These are phyloP conservation scores for Monomorium pharaonis DNA, from an alignment of 1,140 invertebrate genomes.

Conservation along the genomic window DNA sequence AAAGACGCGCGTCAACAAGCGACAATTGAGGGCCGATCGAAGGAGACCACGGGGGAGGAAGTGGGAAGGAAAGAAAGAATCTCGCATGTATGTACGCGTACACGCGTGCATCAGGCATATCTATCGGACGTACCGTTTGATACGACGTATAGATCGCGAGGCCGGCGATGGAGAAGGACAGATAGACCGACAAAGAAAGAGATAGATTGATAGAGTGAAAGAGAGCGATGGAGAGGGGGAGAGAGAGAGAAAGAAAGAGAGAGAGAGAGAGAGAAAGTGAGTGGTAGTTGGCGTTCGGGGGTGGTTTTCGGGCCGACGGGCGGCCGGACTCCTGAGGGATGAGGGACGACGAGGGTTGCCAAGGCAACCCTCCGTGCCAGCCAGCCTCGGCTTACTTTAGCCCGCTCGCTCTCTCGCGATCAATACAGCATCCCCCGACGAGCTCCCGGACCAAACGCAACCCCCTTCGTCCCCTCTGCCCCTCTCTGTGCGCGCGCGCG, in stretches of 20 bases:
- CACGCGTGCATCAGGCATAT: slow-evolving; percentile 7
- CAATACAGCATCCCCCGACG: slow-evolving; percentile 83
- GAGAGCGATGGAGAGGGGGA: background rate
- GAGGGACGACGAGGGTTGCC: slow-evolving; percentile 84
- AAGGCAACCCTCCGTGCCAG: slow-evolving; percentile 83
- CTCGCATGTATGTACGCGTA: slow-evolving; percentile 41
- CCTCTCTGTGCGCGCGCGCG: background rate
- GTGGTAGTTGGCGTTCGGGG: slow-evolving; percentile 64
- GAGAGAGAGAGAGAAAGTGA: slow-evolving; percentile 40
- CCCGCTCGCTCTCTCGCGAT: slow-evolving; percentile 79
- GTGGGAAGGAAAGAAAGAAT: slow-evolving; percentile 55
- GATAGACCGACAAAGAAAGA: slow-evolving; percentile 3
- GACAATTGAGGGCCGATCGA: slow-evolving; percentile 38
- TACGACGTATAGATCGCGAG: slow-evolving; percentile 64
- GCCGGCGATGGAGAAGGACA: slow-evolving; percentile 46
- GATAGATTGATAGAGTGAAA: slow-evolving; percentile 24
- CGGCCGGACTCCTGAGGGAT: slow-evolving; percentile 78
- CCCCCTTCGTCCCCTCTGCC: slow-evolving; percentile 60
- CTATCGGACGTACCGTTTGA: slow-evolving; percentile 62
- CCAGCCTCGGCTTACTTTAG: slow-evolving; percentile 83
- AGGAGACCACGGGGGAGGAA: background rate
- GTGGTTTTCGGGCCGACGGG: slow-evolving; percentile 73
- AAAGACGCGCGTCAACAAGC: slow-evolving; percentile 44
- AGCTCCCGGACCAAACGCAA: slow-evolving; percentile 84
- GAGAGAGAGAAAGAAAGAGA: background rate